Conservation (phyloP, 1,140 invertebrate species). For the Helicoverpa zea region DNA sequence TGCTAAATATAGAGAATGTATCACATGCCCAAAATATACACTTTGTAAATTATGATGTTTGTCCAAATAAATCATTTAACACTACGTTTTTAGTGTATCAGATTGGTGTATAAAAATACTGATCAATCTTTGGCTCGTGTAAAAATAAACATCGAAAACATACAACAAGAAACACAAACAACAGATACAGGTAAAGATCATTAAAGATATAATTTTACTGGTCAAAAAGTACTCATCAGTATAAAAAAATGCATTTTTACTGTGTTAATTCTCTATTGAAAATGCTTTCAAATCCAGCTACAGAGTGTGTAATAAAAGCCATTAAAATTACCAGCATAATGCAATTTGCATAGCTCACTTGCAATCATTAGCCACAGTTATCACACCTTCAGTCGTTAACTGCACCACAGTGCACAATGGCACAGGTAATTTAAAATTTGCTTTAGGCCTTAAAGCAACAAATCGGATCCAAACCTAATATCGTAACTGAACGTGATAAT, state of each 20-base stretch:
- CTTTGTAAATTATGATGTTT: background rate
- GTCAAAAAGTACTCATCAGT: too few species aligned
- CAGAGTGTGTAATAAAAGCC: too few species aligned
- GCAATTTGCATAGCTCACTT: background rate
- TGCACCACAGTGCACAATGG: too few species aligned
- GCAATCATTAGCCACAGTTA: constrained; percentile 4
- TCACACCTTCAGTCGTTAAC: background rate
- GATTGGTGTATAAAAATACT: background rate
- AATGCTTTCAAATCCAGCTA: too few species aligned
- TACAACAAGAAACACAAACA: too few species aligned
- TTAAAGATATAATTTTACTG: too few species aligned
- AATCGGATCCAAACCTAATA: background rate
- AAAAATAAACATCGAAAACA: background rate
- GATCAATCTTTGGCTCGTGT: background rate
- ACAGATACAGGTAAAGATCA: too few species aligned
- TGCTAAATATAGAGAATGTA: constrained; percentile 18
- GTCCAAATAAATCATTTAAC: constrained; percentile 3
- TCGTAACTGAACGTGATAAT: background rate
- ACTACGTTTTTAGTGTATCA: background rate
- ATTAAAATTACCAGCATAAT: background rate
- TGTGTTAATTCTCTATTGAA: too few species aligned
- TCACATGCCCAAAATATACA: constrained; percentile 14
- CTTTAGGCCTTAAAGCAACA: background rate
- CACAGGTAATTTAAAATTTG: background rate
- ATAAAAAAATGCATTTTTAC: too few species aligned